Conservation (phyloP, 2,888 invertebrate species). For the Micoletzkya japonica region DNA sequence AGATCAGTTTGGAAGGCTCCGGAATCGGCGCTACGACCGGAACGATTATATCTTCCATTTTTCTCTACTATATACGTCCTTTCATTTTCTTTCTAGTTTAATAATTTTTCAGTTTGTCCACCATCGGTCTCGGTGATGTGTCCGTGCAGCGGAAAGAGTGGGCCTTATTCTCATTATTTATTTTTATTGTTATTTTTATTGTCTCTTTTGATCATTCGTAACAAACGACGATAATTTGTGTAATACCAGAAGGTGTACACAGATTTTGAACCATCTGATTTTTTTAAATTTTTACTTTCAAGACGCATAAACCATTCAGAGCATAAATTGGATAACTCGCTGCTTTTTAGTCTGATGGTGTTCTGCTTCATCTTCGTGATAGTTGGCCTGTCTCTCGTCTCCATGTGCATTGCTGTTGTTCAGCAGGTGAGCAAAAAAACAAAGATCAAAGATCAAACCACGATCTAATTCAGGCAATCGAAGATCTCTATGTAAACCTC, state of each 20-base stretch:
- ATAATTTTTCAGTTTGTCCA: constrained; percentile 50
- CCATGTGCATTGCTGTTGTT: constrained; percentile 68
- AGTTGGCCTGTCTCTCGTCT: constrained; percentile 67
- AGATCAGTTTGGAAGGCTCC: not conserved
- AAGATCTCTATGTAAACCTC: constrained; percentile 60
- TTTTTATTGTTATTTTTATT: too few species aligned
- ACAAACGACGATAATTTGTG: too few species aligned
- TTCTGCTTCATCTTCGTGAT: constrained; percentile 65
- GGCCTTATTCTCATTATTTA: constrained; percentile 29
- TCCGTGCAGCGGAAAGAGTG: constrained; percentile 57
- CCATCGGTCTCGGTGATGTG: constrained; percentile 64
- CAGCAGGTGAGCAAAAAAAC: constrained; percentile 32
- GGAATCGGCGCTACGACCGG: not conserved
- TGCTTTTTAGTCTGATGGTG: constrained; percentile 61
- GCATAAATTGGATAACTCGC: not conserved
- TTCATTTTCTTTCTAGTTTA: not conserved
- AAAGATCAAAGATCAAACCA: not conserved
- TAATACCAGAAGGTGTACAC: too few species aligned
- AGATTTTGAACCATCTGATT: too few species aligned
- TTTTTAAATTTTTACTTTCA: not conserved
- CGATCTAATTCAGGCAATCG: constrained; percentile 42
- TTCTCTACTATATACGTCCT: too few species aligned
- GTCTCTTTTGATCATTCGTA: too few species aligned
- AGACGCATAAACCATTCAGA: not conserved
- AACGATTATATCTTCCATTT: not conserved